Base-by-base conservation (phyloP, 2,797 vertebrate species). In the Pangasius mekongensis region DNA sequence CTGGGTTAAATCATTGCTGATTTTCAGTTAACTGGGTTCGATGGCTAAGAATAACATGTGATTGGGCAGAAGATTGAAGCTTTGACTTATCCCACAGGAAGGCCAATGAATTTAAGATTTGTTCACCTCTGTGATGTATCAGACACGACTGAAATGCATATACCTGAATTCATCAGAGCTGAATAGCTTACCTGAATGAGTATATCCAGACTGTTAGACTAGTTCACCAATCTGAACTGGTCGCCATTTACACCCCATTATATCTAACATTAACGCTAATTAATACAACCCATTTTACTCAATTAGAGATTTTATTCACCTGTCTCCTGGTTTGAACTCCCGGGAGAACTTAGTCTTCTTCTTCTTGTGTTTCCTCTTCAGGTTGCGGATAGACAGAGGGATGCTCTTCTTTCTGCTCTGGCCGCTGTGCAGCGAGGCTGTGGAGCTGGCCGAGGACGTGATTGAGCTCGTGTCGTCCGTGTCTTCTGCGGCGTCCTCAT, bases 361-460 rank as follows among this genome's bases (percentile, higher is more conserved):
- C 94, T 99, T 97, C 95, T 99, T 99, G 95, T 99, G 98, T 90
- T 99, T 99, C 86, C 97, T 96, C 94, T 99, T 99, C 86, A 99
- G 94, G 94, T 99, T 99, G 86, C 97, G 98, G 93, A 99, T 98
- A 54, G 98, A 99, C 6, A 99, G 96, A 0, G 98, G 98, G 91
- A 98, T 97, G 93, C 98, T 98, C 85, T 99, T 99, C 93, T 97
- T 99, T 20, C 98, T 97, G 76, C 97, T 94, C 0, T 96, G 93
- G 80, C 97, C 97, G 0, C 98, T 99, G 94, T 99, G 98, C 16
- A 98, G 98, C 0, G 98, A 99, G 10, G 98, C 97, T 0, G 98
- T 99, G 90, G 98, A 99, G 94, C 98, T 99, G 0, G 98, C 98
- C 0, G 98, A 99, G 7, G 98, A 99, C 1, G 98, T 99, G 92